Evolutionary conservation across 92 coral and sea anemone genomes (phyloP).

Genomic region (Nematostella vectensis): DNA sequence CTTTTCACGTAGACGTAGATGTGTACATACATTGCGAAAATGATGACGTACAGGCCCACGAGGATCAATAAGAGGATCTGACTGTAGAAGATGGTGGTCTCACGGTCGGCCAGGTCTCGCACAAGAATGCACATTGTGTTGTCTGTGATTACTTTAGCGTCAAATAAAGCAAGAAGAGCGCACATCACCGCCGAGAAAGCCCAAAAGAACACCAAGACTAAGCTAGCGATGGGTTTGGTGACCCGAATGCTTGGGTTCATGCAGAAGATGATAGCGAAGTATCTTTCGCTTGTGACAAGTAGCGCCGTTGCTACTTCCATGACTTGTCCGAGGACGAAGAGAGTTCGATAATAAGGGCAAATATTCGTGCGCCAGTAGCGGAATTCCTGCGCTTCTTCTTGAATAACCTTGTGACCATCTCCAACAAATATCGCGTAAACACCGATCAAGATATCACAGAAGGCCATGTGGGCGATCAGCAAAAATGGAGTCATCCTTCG

Average conservation of each 20-base stretch:
- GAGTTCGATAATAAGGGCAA: constrained; percentile 36
- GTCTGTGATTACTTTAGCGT: constrained; percentile 18
- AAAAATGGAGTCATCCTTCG: constrained; percentile 26
- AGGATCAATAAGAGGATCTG: constrained; percentile 25
- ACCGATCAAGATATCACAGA: constrained; percentile 37
- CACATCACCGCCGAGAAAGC: constrained; percentile 10
- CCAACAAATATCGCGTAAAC: constrained; percentile 42
- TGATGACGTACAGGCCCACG: constrained; percentile 13
- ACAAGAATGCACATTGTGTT: constrained; percentile 39
- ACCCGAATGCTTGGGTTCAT: constrained; percentile 32
- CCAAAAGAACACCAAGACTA: constrained; percentile 11
- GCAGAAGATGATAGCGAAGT: constrained; percentile 41
- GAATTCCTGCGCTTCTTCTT: constrained; percentile 4
- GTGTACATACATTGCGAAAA: constrained; percentile 25
- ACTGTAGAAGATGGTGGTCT: constrained; percentile 16
- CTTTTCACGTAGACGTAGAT: constrained; percentile 26
- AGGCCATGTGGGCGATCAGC: constrained; percentile 38
- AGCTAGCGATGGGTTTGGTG: not conserved
- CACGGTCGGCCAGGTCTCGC: constrained; percentile 17
- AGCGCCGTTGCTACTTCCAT: constrained; percentile 38
- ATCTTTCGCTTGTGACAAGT: constrained; percentile 41
- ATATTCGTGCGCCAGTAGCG: constrained; percentile 24
- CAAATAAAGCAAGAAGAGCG: constrained; percentile 23
- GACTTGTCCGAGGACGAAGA: constrained; percentile 37
- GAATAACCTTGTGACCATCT: constrained; percentile 20